phyloP scores from a whole-genome alignment of 2,113 vertebrate genomes.

The Indicator indicator region DNA sequence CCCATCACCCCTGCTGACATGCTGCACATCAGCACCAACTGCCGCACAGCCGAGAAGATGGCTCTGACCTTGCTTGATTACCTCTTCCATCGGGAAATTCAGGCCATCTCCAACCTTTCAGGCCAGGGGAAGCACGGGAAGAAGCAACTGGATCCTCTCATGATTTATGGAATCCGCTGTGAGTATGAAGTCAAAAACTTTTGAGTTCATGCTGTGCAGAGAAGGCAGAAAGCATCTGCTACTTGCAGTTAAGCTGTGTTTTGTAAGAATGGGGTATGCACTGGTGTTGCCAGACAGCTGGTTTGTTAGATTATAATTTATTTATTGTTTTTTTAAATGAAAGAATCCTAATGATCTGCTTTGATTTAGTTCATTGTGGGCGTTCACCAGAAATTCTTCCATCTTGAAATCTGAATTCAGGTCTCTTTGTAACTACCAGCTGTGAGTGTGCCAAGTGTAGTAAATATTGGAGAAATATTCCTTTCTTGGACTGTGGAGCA shows the following conservation, averaged over 20 bases:
- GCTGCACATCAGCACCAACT: constrained; percentile 96
- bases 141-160: constrained; percentile 97
- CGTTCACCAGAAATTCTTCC: not conserved
- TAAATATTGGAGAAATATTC: not conserved
- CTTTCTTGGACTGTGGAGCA: not conserved
- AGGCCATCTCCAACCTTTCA: constrained; percentile 96
- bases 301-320: not conserved
- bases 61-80: constrained; percentile 94
- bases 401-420: not conserved
- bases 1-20: constrained; percentile 93
- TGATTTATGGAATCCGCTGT: constrained; percentile 99
- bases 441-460: not conserved
- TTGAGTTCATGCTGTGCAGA: not conserved
- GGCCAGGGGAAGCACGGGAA: constrained; percentile 98
- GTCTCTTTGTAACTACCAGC: not conserved
- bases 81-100: constrained; percentile 95
- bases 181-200: constrained; percentile 62
- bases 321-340: not conserved
- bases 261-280: not conserved
- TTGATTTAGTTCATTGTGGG: not conserved
- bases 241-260: not conserved
- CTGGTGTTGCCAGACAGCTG: not conserved
- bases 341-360: not conserved
- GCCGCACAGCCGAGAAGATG: constrained; percentile 98
- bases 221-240: not conserved